Conservation (phyloP, 2,797 vertebrate species). For the Meda fulgida region DNA sequence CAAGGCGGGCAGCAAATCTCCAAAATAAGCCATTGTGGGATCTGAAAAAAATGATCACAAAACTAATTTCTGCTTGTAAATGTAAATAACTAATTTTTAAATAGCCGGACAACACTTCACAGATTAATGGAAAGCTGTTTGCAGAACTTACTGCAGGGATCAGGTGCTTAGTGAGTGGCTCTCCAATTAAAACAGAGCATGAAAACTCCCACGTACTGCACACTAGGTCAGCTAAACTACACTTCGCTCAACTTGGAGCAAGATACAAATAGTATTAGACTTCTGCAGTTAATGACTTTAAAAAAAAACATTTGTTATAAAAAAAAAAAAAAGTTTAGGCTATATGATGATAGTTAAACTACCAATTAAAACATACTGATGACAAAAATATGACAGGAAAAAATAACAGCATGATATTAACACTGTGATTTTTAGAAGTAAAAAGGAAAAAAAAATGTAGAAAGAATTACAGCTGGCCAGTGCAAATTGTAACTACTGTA, state of each 20-base stretch:
- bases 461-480: not conserved
- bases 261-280: not conserved
- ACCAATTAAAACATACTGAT: not conserved
- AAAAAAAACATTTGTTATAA: not conserved
- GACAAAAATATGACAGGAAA: not conserved
- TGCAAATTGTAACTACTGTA: too few relatives aligned
- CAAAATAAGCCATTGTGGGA: constrained; percentile 12
- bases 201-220: constrained; percentile 21
- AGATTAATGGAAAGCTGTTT: constrained; percentile 35
- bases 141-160: constrained; percentile 44
- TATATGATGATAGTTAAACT: not conserved
- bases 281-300: not conserved
- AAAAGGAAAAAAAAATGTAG: not conserved
- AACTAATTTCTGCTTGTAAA: constrained; percentile 21
- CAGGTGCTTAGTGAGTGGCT: constrained; percentile 48
- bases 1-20: constrained; percentile 59
- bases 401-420: not conserved
- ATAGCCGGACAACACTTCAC: not conserved
- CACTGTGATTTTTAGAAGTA: not conserved
- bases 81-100: constrained; percentile 35
- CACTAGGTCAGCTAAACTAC: constrained; percentile 21
- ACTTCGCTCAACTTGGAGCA: constrained; percentile 4
- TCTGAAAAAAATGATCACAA: not conserved
- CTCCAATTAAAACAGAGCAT: constrained; percentile 50
- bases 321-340: not conserved